Evolutionary conservation across 2,113 vertebrate species (phyloP), one percentile per base, ranked within the genome.

Genomic region (Psammodynastes pulverulentus): DNA sequence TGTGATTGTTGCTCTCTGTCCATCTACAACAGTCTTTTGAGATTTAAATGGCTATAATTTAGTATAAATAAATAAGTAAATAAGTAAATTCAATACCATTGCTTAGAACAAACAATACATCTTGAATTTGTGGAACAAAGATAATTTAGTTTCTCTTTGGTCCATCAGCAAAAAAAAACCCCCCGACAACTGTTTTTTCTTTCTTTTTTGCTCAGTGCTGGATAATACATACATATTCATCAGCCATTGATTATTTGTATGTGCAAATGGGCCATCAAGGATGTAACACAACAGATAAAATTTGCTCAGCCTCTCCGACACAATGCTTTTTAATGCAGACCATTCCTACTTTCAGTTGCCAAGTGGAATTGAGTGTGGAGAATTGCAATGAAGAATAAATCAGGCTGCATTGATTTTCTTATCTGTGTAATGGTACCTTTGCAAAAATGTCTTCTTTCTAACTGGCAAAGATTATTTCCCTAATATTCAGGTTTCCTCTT

Each of bases 91-190:
- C 54, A 23, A 21, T 88, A 26, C 34, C 39, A 56, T 12, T 4
- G n/a, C 39, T 56, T 56, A 56, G 43, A 13, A 56, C 84, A 94
- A 91, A 62, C 89, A 53, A 54, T 91, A 94, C 94, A 79, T 79
- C 34, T 79, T 79, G 72, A 79, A 79, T 79, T 89, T 23, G 79
- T n/a, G 94, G 94, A 58, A 26, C 79, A 39, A 79, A 79, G 72
- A 39, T 79, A 43, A 79, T 34, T 94, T 92, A 87, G 39, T 45
- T 93, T 49, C 89, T 51, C 43, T 93, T 92, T 90, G 13, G 51
- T 89, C 46, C 79, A 84, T 12, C 0, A 94, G 29, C 0, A 51
- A 93, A 54, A 92, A 93, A 53, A 58, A 10, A 3, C 0, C 1
- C 29, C 24, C 9, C 1, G 0, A 87, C 1, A 89, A 49, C 54